A percentile compares a stretch with the other conserved stretches of the same genome.
phyloP scores from a whole-genome alignment of 1,140 invertebrate genomes.

The Drosophila neocordata region DNA sequence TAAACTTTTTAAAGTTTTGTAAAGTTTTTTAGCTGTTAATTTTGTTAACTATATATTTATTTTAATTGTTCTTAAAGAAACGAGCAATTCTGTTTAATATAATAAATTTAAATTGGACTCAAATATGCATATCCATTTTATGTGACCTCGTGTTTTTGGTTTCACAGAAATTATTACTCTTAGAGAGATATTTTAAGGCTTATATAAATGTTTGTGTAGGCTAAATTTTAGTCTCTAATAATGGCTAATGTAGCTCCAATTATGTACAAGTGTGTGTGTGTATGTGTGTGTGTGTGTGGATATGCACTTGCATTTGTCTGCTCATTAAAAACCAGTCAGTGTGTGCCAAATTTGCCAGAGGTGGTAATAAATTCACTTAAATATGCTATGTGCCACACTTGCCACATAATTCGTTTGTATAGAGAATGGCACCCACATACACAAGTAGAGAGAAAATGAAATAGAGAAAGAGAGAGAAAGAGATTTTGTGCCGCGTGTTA shows the following conservation, averaged over 20 bases:
- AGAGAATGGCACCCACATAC: background rate
- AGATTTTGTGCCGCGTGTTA: background rate
- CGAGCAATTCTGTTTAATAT: too few relatives aligned
- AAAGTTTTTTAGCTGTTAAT: too few relatives aligned
- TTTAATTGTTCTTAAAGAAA: background rate
- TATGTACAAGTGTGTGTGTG: background rate
- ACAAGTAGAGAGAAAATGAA: background rate
- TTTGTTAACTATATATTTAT: too few relatives aligned
- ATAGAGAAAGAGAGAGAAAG: background rate
- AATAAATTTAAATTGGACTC: too few relatives aligned
- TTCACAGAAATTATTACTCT: too few relatives aligned
- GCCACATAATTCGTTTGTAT: background rate
- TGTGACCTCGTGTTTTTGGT: too few relatives aligned
- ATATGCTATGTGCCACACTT: constrained; percentile 26
- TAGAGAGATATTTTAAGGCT: too few relatives aligned
- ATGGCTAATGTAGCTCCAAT: background rate
- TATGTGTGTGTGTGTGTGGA: background rate
- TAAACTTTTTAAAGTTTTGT: too few relatives aligned
- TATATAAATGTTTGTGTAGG: too few relatives aligned
- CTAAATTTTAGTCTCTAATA: constrained; percentile 10
- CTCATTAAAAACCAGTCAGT: constrained; percentile 32
- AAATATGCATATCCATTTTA: too few relatives aligned
- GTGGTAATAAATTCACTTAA: constrained; percentile 48
- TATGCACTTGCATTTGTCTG: constrained; percentile 13
- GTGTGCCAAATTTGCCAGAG: constrained; percentile 38